Conservation (phyloP, 2,113 vertebrate species). For the Gymnorhina tibicen region DNA sequence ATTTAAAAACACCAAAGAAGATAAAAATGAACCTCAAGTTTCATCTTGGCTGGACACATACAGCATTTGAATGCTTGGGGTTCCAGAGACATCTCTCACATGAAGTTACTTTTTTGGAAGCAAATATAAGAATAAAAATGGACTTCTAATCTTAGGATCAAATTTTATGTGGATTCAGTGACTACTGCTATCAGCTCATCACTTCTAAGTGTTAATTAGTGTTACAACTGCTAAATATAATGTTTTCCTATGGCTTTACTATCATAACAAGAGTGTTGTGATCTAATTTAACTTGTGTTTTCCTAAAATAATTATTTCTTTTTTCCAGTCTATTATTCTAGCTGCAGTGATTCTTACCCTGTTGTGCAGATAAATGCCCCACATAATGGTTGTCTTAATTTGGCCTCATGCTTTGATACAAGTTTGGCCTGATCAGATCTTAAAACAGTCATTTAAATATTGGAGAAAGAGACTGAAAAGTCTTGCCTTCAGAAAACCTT, state of each 20-base stretch:
- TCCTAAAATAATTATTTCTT: neutral
- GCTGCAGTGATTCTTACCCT: neutral
- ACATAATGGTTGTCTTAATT: neutral
- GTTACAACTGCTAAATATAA: neutral
- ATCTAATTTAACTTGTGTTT: neutral
- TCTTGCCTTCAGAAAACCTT: neutral
- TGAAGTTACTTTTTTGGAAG: neutral
- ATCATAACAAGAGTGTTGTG: neutral
- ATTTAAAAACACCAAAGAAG: neutral
- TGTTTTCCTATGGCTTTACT: neutral
- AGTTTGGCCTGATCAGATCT: neutral
- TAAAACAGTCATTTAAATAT: neutral
- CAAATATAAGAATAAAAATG: neutral
- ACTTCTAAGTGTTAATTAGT: neutral
- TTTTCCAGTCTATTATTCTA: neutral
- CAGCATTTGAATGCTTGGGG: neutral
- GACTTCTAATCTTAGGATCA: neutral
- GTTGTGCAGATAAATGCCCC: neutral
- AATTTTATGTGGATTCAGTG: neutral
- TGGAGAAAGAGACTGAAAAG: neutral
- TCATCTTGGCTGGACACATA: neutral
- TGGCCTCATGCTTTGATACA: neutral
- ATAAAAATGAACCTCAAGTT: neutral
- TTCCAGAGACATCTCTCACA: neutral
- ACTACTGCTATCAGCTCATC: neutral